These are phyloP conservation scores for Penelope pileata DNA, from an alignment of 2,113 vertebrate species.

Conservation along the genomic window DNA sequence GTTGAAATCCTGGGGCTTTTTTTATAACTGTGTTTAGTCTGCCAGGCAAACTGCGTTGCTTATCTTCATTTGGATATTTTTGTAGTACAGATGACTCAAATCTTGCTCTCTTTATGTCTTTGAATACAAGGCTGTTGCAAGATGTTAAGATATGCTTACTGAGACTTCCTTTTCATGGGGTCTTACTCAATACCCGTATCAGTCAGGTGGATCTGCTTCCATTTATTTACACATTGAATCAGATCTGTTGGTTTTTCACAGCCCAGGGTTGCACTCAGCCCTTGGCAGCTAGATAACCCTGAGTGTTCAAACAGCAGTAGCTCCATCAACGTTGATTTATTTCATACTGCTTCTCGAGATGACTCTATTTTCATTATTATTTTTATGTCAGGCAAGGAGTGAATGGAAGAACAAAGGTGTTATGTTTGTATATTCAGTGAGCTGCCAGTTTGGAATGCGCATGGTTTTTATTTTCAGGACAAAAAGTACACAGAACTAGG, in stretches of 20 bases:
- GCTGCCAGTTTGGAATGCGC: not conserved
- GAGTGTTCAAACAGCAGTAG: not conserved
- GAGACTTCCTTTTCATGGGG: not conserved
- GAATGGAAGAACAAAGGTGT: not conserved
- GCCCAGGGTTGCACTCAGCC: not conserved
- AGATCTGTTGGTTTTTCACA: not conserved
- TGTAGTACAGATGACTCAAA: not conserved
- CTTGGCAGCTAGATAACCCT: not conserved
- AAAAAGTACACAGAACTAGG: not conserved
- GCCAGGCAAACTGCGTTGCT: not conserved
- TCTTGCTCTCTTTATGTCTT: not conserved
- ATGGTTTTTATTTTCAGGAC: not conserved
- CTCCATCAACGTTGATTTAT: not conserved
- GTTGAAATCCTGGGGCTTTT: rapidly evolving
- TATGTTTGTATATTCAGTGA: not conserved
- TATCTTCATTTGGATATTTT: not conserved
- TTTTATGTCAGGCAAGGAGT: not conserved
- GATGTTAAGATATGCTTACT: not conserved
- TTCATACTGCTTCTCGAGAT: not conserved
- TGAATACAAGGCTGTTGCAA: not conserved
- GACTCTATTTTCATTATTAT: not conserved
- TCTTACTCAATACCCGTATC: not conserved
- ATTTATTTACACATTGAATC: not conserved
- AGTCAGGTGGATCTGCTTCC: not conserved
- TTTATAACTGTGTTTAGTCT: not conserved